Percentiles rank a stretch among this genome's conserved stretches.
phyloP scores from a whole-genome alignment of 2,797 vertebrate genomes.

The Schizopygopsis malacanthus region DNA sequence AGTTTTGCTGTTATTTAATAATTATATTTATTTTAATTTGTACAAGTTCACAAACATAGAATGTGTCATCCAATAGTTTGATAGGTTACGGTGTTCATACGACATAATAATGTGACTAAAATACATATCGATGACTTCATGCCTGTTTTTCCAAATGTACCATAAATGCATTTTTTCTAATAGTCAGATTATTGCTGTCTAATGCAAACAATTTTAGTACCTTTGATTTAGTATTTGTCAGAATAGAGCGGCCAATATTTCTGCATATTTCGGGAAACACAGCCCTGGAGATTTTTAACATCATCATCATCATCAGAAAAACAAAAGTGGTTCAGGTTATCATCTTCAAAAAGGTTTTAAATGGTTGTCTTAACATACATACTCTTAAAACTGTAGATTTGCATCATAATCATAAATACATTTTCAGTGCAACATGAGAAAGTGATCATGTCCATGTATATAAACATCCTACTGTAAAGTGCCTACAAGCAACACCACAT shows the following conservation, averaged over 20 bases:
- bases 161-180: constrained; percentile 5
- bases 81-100: constrained; percentile 6
- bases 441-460: constrained; percentile 56
- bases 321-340: background rate
- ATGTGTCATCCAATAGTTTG: constrained; percentile 6
- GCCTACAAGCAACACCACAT: constrained; percentile 65
- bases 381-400: constrained; percentile 14
- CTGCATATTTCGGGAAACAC: background rate
- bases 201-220: background rate
- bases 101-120: constrained; percentile 11
- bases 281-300: background rate
- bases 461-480: constrained; percentile 64
- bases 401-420: constrained; percentile 42
- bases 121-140: constrained; percentile 18
- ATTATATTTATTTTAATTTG: constrained; percentile 29
- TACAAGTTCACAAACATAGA: constrained; percentile 47
- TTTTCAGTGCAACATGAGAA: constrained; percentile 55
- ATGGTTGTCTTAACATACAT: constrained; percentile 17
- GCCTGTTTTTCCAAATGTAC: constrained; percentile 11
- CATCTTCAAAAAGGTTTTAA: background rate
- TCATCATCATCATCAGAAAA: background rate
- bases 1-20: constrained; percentile 25
- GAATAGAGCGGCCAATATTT: constrained; percentile 9
- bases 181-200: constrained; percentile 40
- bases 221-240: background rate